A percentile compares a stretch with the other conserved stretches of the same genome.
These are phyloP conservation scores for Micrasema minimum DNA, from an alignment of 1,140 invertebrate genomes.

Conservation along the genomic window DNA sequence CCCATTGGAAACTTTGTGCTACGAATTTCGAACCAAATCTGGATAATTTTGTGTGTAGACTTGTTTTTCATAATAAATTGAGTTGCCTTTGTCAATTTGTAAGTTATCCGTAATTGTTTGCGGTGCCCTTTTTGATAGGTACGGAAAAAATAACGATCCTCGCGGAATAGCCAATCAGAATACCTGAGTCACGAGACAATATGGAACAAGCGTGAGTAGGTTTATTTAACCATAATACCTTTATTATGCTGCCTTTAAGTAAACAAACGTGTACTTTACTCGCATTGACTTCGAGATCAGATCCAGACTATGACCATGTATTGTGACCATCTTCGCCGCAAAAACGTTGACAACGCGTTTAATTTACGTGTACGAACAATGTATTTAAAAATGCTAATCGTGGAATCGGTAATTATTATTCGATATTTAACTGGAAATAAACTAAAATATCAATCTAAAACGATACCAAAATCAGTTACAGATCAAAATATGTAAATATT, in stretches of 20 bases:
- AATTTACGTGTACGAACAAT: too few relatives aligned
- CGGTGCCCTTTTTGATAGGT: slow-evolving; percentile 39
- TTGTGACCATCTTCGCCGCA: too few relatives aligned
- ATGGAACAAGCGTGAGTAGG: slow-evolving; percentile 22
- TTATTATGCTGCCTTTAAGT: too few relatives aligned
- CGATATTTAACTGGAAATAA: too few relatives aligned
- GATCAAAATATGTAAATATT: too few relatives aligned
- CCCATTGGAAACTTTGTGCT: slow-evolving; percentile 3
- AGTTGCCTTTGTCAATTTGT: slow-evolving; percentile 41
- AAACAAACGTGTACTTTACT: neutral
- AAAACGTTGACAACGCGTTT: too few relatives aligned
- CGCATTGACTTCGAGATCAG: too few relatives aligned
- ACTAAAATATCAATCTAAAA: too few relatives aligned
- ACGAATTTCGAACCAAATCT: slow-evolving; percentile 30
- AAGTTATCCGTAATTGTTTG: slow-evolving; percentile 31
- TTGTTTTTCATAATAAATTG: slow-evolving; percentile 43
- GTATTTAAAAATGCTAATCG: too few relatives aligned
- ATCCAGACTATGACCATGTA: too few relatives aligned
- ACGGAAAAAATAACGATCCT: neutral
- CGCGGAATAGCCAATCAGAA: slow-evolving; percentile 14
- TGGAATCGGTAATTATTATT: too few relatives aligned
- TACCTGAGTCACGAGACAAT: slow-evolving; percentile 15
- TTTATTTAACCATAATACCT: neutral
- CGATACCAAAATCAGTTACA: too few relatives aligned
- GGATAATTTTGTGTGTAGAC: neutral